Evolutionary conservation across 2,113 vertebrate species (phyloP).

Genomic region (Phrynosoma platyrhinos): DNA sequence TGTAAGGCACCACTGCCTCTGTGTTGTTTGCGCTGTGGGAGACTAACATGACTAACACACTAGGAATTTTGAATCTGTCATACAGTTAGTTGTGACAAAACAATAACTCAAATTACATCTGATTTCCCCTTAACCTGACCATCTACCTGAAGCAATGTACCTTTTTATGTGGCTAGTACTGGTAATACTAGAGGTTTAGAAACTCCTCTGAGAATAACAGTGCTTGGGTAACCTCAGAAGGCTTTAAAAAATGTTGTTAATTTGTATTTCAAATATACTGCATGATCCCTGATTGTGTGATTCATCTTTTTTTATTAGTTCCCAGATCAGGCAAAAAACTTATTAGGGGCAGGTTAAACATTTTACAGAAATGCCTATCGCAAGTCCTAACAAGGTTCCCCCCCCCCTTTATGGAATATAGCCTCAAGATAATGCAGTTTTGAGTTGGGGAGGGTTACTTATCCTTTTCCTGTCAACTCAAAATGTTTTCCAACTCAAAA

Average conservation of each 20-base stretch:
- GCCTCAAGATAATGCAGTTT: background rate
- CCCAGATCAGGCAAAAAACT: conserved; percentile 12
- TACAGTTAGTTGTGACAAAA: no score
- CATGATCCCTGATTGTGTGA: background rate
- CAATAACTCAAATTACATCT: no score
- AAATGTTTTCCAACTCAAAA: background rate
- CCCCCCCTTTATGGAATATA: background rate
- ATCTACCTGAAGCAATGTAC: background rate
- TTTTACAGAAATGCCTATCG: background rate
- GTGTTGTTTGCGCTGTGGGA: no score
- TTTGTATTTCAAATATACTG: conserved; percentile 6
- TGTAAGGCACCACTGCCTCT: no score
- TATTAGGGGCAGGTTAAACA: background rate
- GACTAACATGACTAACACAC: no score
- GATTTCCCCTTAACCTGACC: background rate
- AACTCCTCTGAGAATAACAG: background rate
- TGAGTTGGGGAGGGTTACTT: background rate
- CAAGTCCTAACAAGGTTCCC: background rate
- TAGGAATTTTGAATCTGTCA: no score
- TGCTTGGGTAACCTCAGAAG: background rate
- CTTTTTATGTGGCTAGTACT: background rate
- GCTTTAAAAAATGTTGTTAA: background rate
- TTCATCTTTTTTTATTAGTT: conserved; percentile 42
- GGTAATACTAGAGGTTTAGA: conserved; percentile 9
- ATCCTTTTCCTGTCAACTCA: background rate